Evolutionary conservation across 2,888 invertebrate species (phyloP).

Genomic region (Rotaria macrura): DNA sequence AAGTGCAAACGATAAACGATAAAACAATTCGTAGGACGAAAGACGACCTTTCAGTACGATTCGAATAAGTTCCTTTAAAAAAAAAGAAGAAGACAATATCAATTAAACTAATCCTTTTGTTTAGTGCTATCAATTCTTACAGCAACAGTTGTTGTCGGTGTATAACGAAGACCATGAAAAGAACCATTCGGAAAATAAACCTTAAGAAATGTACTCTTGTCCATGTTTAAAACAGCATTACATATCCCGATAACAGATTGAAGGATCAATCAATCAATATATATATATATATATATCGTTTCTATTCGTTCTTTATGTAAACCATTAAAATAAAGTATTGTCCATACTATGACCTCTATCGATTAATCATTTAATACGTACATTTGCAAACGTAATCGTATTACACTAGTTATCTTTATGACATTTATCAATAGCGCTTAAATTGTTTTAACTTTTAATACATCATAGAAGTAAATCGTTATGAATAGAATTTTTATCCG

Average conservation of each 20-base stretch:
- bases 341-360: background rate
- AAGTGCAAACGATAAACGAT: background rate
- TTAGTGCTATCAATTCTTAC: background rate
- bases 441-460: background rate
- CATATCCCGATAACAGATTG: background rate
- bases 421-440: background rate
- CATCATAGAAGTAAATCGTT: background rate
- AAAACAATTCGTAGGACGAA: background rate
- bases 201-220: background rate
- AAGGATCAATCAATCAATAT: too few species aligned
- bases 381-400: too few species aligned
- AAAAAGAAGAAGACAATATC: background rate
- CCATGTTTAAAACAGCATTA: slow-evolving; percentile 7
- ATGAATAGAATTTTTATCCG: background rate
- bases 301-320: background rate
- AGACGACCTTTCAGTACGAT: slow-evolving; percentile 5
- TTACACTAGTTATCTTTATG: too few species aligned
- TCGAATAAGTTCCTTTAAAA: background rate
- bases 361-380: background rate
- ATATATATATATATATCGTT: background rate
- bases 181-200: background rate
- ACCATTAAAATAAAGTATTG: background rate
- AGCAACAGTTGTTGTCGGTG: slow-evolving; percentile 2
- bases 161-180: slow-evolving; percentile 21
- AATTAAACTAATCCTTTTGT: background rate